Percentiles rank a stretch among this genome's conserved stretches.
Conservation (phyloP, 2,797 vertebrate genomes). For the Harpagifer antarcticus region DNA sequence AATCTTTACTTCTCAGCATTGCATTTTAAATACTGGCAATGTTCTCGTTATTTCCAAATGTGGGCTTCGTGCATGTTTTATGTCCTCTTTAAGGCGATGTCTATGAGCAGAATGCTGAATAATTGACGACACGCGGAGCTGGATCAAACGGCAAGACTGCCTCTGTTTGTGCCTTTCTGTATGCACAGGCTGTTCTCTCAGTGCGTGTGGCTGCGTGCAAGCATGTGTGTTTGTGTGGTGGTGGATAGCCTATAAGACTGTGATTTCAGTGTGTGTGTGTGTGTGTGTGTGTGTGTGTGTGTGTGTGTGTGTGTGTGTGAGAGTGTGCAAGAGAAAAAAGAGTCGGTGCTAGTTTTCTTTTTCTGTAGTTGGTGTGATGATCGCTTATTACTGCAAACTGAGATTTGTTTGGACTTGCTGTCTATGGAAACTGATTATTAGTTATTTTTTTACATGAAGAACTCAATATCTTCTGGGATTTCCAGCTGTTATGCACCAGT, state of each 20-base stretch:
- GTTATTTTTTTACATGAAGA: background rate
- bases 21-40: conserved; percentile 75
- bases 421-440: background rate
- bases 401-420: conserved; percentile 15
- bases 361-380: conserved; percentile 10
- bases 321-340: background rate
- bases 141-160: conserved; percentile 81
- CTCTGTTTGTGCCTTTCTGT: conserved; percentile 77
- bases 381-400: conserved; percentile 17
- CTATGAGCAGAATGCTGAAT: conserved; percentile 83
- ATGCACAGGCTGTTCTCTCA: conserved; percentile 55
- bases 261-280: conserved; percentile 14
- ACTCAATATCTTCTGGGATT: background rate
- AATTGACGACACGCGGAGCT: conserved; percentile 80
- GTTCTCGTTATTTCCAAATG: conserved; percentile 80
- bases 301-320: conserved; percentile 4
- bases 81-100: conserved; percentile 79
- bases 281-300: conserved; percentile 24
- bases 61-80: conserved; percentile 79
- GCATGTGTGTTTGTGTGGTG: conserved; percentile 12
- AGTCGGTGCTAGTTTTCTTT: conserved; percentile 5
- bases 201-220: conserved; percentile 23
- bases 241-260: conserved; percentile 18
- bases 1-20: conserved; percentile 70
- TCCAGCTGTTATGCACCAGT: background rate